phyloP scores from a whole-genome alignment of 2,113 vertebrate genomes.

The Oreotrochilus melanogaster region DNA sequence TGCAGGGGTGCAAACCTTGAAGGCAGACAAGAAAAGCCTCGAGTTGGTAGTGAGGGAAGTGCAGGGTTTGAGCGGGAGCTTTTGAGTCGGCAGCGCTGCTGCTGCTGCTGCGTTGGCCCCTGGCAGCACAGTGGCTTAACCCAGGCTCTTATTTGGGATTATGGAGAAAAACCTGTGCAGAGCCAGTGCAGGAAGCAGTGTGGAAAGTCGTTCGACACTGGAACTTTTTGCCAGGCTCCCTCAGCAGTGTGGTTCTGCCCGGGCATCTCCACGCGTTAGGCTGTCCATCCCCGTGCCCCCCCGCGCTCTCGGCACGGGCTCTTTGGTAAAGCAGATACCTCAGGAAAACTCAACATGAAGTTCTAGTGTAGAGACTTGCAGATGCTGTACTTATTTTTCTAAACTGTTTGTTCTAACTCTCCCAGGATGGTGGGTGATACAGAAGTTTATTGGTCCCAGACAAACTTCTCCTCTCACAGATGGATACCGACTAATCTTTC shows the following conservation, averaged over 20 bases:
- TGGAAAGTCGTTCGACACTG: not conserved
- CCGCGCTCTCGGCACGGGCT: not conserved
- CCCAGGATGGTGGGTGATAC: not conserved
- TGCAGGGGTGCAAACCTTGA: not conserved
- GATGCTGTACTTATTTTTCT: conserved; percentile 60
- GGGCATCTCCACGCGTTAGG: not conserved
- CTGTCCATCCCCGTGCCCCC: not conserved
- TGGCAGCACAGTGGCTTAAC: not conserved
- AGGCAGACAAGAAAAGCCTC: fast-evolving
- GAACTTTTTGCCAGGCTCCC: not conserved
- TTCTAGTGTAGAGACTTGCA: conserved; percentile 63
- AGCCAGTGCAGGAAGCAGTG: not conserved
- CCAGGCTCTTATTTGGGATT: not conserved
- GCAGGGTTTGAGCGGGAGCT: not conserved
- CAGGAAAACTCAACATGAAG: conserved; percentile 67
- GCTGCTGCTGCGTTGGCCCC: not conserved
- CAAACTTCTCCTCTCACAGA: not conserved
- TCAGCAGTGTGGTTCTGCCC: not conserved
- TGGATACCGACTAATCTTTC: not conserved
- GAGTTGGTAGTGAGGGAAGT: not conserved
- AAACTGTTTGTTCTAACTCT: conserved; percentile 33
- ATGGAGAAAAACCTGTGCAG: not conserved
- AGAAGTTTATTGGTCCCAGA: not conserved
- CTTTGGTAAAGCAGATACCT: conserved; percentile 59
- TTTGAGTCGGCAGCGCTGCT: not conserved